Percentiles rank a stretch among this genome's conserved stretches.
These are phyloP conservation scores for Bothrops jararaca DNA, from an alignment of 2,113 vertebrate species.

Conservation along the genomic window DNA sequence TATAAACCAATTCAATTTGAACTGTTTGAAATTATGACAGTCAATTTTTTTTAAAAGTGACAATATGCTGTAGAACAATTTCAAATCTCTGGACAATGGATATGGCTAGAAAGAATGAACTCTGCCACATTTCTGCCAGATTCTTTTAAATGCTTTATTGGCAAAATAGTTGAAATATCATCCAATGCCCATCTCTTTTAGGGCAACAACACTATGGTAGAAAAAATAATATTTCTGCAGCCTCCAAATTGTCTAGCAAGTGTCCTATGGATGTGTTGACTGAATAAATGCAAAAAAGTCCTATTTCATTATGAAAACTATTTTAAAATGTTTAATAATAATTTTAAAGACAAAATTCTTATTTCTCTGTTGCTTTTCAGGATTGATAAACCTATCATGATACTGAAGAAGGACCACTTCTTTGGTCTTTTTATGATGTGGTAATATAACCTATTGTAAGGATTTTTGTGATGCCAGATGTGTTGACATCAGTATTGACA, in stretches of 20 bases:
- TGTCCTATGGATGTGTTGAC: not conserved
- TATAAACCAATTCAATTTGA: not conserved
- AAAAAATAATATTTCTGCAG: not conserved
- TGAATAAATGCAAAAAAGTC: not conserved
- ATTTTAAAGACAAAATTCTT: not conserved
- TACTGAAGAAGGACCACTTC: not conserved
- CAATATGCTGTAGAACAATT: not conserved
- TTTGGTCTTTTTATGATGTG: not conserved
- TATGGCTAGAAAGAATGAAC: not conserved
- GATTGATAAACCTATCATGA: not conserved
- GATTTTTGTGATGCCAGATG: not conserved
- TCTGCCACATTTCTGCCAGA: not conserved
- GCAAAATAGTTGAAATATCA: not conserved
- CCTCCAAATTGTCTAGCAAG: not conserved
- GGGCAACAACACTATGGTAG: not conserved
- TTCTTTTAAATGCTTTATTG: not conserved
- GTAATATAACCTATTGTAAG: not conserved
- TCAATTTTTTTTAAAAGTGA: not conserved
- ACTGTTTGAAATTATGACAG: not conserved
- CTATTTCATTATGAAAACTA: not conserved
- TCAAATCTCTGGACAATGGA: not conserved
- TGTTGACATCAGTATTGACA: not conserved
- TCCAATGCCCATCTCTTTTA: not conserved
- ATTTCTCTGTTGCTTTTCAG: not conserved
- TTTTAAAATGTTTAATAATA: not conserved